Percentiles rank a stretch among this genome's conserved stretches.
Evolutionary conservation across 1,140 invertebrate species (phyloP).

Genomic region (Drosophila ficusphila): DNA sequence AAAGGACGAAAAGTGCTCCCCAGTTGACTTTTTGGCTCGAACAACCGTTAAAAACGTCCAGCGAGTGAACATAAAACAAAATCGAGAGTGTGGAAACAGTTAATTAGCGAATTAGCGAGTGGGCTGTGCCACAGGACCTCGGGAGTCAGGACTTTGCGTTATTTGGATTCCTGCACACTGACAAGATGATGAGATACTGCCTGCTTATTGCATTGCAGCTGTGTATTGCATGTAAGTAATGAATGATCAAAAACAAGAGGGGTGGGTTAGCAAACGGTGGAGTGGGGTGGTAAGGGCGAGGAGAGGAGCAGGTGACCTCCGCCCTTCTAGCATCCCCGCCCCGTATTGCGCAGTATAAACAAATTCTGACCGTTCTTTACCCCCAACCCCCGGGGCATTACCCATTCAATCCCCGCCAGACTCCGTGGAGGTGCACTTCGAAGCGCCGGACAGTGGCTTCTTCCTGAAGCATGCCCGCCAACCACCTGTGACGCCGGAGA

Average conservation of each 20-base stretch:
- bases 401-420: not conserved
- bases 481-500: conserved; percentile 84
- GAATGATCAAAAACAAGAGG: conserved; percentile 2
- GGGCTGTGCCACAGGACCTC: not conserved
- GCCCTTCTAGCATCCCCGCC: no score
- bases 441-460: conserved; percentile 95
- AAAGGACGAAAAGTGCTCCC: conserved; percentile 37
- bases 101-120: conserved; percentile 10
- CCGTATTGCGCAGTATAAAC: not conserved
- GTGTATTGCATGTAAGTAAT: conserved; percentile 62
- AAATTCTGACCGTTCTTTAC: not conserved
- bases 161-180: conserved; percentile 3
- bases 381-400: not conserved
- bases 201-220: conserved; percentile 58
- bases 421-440: conserved; percentile 93
- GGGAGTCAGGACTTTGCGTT: not conserved
- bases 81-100: not conserved
- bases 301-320: conserved; percentile 1
- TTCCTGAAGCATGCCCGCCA: conserved; percentile 92
- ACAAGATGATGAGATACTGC: conserved; percentile 58
- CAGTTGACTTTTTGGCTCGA: conserved; percentile 16
- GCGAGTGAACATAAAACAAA: not conserved
- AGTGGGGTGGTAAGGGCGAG: not conserved
- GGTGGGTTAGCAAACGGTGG: not conserved
- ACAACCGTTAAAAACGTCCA: not conserved